Percentiles rank a stretch among this genome's conserved stretches.
Evolutionary conservation across 2,113 vertebrate genomes (phyloP).

Genomic region (Pontoporia blainvillei): DNA sequence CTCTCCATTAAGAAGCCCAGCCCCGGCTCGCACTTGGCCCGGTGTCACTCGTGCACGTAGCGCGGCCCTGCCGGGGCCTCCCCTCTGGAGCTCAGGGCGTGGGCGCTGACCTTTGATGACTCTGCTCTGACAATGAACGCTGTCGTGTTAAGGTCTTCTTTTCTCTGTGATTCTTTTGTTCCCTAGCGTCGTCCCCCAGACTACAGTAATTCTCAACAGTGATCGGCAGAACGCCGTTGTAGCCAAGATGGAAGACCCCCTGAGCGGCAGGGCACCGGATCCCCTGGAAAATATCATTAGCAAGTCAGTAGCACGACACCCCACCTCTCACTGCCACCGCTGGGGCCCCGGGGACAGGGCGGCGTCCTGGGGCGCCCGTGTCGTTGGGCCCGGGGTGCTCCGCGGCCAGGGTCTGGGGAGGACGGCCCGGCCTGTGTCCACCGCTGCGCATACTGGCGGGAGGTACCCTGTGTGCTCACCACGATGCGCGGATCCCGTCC

Average conservation of each 20-base stretch:
- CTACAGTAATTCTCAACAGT: conserved; percentile 96
- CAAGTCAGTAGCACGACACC: conserved; percentile 87
- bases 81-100: background rate
- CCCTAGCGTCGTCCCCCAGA: conserved; percentile 94
- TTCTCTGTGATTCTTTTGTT: conserved; percentile 75
- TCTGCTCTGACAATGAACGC: conserved; percentile 49
- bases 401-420: too few species aligned
- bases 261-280: conserved; percentile 84
- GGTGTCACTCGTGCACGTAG: background rate
- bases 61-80: background rate
- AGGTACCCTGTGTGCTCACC: background rate
- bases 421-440: background rate
- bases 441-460: background rate
- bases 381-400: background rate
- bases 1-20: background rate
- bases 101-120: conserved; percentile 43
- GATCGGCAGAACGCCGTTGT: conserved; percentile 86
- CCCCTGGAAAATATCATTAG: conserved; percentile 95
- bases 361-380: background rate
- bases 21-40: background rate
- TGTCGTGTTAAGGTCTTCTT: conserved; percentile 51
- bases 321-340: background rate
- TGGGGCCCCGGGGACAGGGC: background rate
- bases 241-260: conserved; percentile 91
- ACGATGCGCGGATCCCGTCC: background rate